A percentile compares a stretch with the other conserved stretches of the same genome.
Evolutionary conservation across 1,140 invertebrate species (phyloP).

Genomic region (Tribolium madens): DNA sequence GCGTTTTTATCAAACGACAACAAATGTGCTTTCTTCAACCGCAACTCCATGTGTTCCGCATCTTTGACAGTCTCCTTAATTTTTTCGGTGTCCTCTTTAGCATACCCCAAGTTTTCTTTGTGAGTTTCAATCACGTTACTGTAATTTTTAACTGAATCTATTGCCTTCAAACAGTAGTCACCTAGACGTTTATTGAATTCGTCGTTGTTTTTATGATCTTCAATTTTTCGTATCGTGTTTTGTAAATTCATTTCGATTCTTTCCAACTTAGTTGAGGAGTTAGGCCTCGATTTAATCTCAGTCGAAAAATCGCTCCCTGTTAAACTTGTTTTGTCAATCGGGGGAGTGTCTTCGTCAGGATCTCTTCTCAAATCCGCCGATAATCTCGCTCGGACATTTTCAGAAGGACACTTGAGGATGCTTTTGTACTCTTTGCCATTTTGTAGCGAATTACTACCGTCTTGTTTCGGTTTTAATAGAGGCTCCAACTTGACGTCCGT

Average conservation of each 20-base stretch:
- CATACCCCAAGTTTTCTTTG: conserved; percentile 65
- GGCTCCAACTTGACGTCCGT: conserved; percentile 55
- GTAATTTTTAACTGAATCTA: conserved; percentile 68
- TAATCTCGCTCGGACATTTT: conserved; percentile 55
- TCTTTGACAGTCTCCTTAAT: conserved; percentile 66
- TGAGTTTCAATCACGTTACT: conserved; percentile 67
- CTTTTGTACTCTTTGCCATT: conserved; percentile 29
- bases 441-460: conserved; percentile 39
- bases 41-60: conserved; percentile 61
- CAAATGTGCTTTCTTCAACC: conserved; percentile 55
- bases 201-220: conserved; percentile 38
- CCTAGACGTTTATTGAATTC: conserved; percentile 57
- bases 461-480: conserved; percentile 16
- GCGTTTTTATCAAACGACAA: conserved; percentile 46
- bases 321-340: conserved; percentile 13
- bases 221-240: conserved; percentile 21
- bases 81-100: conserved; percentile 65
- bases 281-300: conserved; percentile 18
- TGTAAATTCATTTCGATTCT: conserved; percentile 60
- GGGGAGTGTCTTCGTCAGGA: neutral
- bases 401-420: conserved; percentile 52
- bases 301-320: conserved; percentile 32
- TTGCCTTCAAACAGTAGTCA: conserved; percentile 67
- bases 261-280: conserved; percentile 56
- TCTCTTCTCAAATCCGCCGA: conserved; percentile 30